A percentile compares a stretch with the other conserved stretches of the same genome.
Conservation (phyloP, 2,113 vertebrate genomes). For the Tringa solitaria region DNA sequence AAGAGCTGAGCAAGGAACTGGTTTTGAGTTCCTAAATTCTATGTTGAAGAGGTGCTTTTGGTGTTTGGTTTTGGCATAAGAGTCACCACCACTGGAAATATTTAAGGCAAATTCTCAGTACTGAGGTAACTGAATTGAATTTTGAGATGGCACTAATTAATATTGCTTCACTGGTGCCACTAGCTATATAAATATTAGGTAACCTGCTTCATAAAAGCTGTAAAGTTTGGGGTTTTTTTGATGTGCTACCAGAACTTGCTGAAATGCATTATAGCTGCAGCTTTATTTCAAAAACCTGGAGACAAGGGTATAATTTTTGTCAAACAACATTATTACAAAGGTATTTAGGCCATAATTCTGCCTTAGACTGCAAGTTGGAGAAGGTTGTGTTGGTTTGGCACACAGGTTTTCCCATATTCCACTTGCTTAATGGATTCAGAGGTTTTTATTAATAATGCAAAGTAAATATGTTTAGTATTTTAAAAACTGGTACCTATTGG, state of each 20-base stretch:
- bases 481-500: neutral
- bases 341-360: neutral
- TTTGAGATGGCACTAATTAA: neutral
- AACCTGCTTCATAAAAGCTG: neutral
- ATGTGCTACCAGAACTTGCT: neutral
- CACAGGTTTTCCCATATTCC: neutral
- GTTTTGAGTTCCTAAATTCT: neutral
- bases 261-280: neutral
- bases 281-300: neutral
- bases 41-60: neutral
- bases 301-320: neutral
- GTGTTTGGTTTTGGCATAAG: neutral
- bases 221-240: neutral
- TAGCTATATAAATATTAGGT: neutral
- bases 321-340: neutral
- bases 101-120: neutral
- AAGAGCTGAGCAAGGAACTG: neutral
- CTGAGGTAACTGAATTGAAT: neutral
- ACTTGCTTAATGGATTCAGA: neutral
- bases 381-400: neutral
- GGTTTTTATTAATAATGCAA: neutral
- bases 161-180: neutral
- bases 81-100: neutral
- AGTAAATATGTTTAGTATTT: neutral
- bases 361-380: neutral